phyloP scores from a whole-genome alignment of 2,888 invertebrate species.

The Idaea dimidiata region DNA sequence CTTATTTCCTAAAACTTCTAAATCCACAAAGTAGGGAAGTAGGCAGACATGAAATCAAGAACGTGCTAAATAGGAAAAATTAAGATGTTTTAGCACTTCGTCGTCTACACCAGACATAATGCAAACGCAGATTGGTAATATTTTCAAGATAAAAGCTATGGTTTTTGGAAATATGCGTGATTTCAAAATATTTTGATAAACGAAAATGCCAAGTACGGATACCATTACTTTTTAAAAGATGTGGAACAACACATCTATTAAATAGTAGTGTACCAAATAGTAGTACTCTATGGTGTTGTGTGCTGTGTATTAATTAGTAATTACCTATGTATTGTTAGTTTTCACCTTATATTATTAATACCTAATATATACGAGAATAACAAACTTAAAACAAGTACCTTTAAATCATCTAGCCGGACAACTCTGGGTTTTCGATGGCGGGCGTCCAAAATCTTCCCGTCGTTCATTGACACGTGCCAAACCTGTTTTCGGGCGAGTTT shows the following conservation, averaged over 20 bases:
- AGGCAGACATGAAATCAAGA: slow-evolving; percentile 21
- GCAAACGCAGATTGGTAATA: not conserved
- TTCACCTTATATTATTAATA: not conserved
- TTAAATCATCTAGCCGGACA: slow-evolving; percentile 70
- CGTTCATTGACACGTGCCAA: slow-evolving; percentile 81
- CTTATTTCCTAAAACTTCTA: slow-evolving; percentile 2
- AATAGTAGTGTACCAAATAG: too few relatives aligned
- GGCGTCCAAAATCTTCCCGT: slow-evolving; percentile 73
- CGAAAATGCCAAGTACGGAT: too few relatives aligned
- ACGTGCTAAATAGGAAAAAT: slow-evolving; percentile 28
- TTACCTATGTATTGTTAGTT: too few relatives aligned
- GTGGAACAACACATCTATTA: too few relatives aligned
- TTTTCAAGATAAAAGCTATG: not conserved
- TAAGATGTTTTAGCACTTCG: slow-evolving; percentile 22
- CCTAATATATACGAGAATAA: slow-evolving; percentile 52
- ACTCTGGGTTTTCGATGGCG: slow-evolving; percentile 55
- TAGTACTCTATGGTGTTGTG: not conserved
- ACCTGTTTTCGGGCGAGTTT: slow-evolving; percentile 74
- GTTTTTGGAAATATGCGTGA: too few relatives aligned
- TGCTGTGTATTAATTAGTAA: too few relatives aligned
- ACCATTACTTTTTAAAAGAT: too few relatives aligned
- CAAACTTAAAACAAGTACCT: slow-evolving; percentile 59
- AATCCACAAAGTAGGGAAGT: slow-evolving; percentile 18
- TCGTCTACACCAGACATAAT: not conserved
- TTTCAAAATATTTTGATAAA: too few relatives aligned